These are phyloP conservation scores for Chaenodraco wilsoni DNA, from an alignment of 2,797 vertebrate genomes.

Conservation along the genomic window DNA sequence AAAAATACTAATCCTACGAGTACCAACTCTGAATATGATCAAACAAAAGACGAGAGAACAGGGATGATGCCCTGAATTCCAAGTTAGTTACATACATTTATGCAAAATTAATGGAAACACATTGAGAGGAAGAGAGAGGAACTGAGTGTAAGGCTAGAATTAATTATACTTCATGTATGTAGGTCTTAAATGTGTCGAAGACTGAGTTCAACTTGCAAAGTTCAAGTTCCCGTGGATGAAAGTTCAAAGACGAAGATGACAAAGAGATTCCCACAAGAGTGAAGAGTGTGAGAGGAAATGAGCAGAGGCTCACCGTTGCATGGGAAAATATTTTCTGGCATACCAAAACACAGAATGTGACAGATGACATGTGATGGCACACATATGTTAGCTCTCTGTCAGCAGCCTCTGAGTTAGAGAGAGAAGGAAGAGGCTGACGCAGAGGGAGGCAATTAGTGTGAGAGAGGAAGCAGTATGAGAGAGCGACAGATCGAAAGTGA, in stretches of 20 bases:
- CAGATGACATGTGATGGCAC: constrained; percentile 36
- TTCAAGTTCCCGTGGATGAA: not conserved
- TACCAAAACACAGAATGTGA: constrained; percentile 4
- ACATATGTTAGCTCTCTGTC: constrained; percentile 37
- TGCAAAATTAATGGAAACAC: no score
- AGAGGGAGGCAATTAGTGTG: constrained; percentile 59
- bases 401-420: constrained; percentile 18
- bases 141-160: no score
- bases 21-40: no score
- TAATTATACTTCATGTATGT: not conserved
- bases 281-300: constrained; percentile 13
- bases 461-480: constrained; percentile 31
- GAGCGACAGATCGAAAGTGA: constrained; percentile 52
- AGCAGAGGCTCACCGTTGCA: constrained; percentile 3
- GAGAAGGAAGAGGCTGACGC: constrained; percentile 29
- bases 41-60: no score
- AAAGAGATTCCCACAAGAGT: constrained; percentile 17
- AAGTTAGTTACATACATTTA: no score
- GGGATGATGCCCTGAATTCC: no score
- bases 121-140: no score
- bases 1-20: no score
- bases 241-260: not conserved
- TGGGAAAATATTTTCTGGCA: not conserved
- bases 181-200: not conserved
- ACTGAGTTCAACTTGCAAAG: not conserved